These are phyloP conservation scores for Glomeris marginata DNA, from an alignment of 2,888 invertebrate species.

Conservation along the genomic window DNA sequence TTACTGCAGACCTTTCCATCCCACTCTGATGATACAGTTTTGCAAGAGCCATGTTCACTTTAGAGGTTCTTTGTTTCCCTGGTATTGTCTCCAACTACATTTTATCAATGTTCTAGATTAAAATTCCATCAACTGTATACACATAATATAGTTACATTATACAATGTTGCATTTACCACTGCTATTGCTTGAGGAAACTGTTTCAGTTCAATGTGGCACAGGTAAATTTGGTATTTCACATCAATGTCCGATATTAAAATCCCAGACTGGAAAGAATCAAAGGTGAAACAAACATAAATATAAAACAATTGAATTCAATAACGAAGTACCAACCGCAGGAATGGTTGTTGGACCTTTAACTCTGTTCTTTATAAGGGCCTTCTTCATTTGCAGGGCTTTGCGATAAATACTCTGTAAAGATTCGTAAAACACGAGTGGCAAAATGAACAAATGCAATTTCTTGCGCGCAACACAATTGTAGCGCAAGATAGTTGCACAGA, in stretches of 20 bases:
- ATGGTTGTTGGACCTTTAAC: slow-evolving; percentile 23
- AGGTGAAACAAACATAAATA: slow-evolving; percentile 1
- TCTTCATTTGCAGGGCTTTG: slow-evolving; percentile 47
- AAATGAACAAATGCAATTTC: not conserved
- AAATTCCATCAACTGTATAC: not conserved
- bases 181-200: slow-evolving; percentile 44
- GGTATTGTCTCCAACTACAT: slow-evolving; percentile 38
- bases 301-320: slow-evolving; percentile 22
- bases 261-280: slow-evolving; percentile 18
- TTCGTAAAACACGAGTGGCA: slow-evolving; percentile 1
- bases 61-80: slow-evolving; percentile 49
- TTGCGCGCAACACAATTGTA: not conserved
- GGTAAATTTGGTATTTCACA: slow-evolving; percentile 53
- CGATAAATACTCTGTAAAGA: slow-evolving; percentile 37
- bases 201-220: slow-evolving; percentile 49
- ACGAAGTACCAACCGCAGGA: slow-evolving; percentile 13
- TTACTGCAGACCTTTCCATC: slow-evolving; percentile 52
- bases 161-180: slow-evolving; percentile 29
- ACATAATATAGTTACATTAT: too few relatives aligned
- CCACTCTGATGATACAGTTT: slow-evolving; percentile 52
- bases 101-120: not conserved
- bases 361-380: slow-evolving; percentile 37
- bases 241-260: slow-evolving; percentile 36
- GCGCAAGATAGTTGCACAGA: not conserved
- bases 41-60: slow-evolving; percentile 60